A percentile compares a stretch with the other conserved stretches of the same genome.
Evolutionary conservation across 2,888 invertebrate species (phyloP).

Genomic region (Acholoe squamosa): DNA sequence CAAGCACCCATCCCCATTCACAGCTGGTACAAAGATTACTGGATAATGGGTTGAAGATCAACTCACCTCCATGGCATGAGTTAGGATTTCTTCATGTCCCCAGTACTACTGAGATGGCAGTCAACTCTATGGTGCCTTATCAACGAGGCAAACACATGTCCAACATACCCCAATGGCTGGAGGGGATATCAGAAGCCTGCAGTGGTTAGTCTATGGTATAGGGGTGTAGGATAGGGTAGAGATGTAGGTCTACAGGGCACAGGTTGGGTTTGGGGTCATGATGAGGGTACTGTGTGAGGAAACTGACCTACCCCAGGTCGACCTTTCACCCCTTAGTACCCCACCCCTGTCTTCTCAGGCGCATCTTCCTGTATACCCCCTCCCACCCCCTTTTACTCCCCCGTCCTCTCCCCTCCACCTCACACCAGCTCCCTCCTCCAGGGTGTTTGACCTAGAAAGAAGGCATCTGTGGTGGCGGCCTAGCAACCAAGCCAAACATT

Average conservation of each 20-base stretch:
- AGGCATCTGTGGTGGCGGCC: conserved; percentile 4
- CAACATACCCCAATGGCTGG: background rate
- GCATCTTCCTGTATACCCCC: background rate
- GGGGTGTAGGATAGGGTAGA: background rate
- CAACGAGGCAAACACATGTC: background rate
- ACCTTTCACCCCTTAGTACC: background rate
- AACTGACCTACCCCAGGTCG: background rate
- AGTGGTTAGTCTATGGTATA: too few relatives aligned
- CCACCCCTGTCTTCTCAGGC: conserved; percentile 22
- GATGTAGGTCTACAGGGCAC: background rate
- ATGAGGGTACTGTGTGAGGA: background rate
- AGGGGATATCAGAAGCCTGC: background rate
- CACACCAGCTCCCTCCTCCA: background rate
- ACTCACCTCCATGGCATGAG: too few relatives aligned
- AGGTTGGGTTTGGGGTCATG: background rate
- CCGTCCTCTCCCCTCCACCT: background rate
- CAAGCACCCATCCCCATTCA: too few relatives aligned
- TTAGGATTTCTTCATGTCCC: too few relatives aligned
- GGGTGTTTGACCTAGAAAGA: conserved; percentile 47
- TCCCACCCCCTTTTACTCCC: background rate
- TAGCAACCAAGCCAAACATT: conserved; percentile 22
- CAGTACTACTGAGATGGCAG: too few relatives aligned
- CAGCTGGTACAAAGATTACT: too few relatives aligned
- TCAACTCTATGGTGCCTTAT: too few relatives aligned
- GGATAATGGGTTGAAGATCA: too few relatives aligned